phyloP scores from a whole-genome alignment of 2,113 vertebrate genomes.

The Hemichromis elongatus region DNA sequence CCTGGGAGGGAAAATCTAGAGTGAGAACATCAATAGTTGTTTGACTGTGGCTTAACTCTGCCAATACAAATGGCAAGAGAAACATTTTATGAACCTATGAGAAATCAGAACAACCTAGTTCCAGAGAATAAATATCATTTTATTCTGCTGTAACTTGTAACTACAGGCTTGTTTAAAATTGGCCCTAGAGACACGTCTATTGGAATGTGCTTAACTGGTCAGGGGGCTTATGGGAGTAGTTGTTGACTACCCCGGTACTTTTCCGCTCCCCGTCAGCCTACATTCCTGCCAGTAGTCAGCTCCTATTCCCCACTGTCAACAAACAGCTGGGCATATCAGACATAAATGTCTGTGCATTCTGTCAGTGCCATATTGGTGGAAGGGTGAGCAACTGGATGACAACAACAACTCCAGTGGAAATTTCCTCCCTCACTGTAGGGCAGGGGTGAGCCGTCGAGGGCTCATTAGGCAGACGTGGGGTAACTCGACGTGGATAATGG shows the following conservation, averaged over 20 bases:
- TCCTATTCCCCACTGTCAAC: constrained; percentile 41
- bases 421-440: constrained; percentile 19
- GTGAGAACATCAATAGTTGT: background rate
- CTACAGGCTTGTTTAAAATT: background rate
- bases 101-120: background rate
- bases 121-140: background rate
- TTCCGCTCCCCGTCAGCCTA: constrained; percentile 37
- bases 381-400: background rate
- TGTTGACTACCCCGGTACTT: constrained; percentile 29
- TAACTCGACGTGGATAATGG: background rate
- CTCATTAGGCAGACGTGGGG: background rate
- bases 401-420: constrained; percentile 54
- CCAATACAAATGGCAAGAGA: background rate
- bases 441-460: background rate
- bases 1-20: background rate
- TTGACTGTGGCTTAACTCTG: background rate
- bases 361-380: background rate
- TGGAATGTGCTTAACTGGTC: background rate
- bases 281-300: constrained; percentile 37
- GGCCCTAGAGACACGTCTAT: background rate
- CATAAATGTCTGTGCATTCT: background rate
- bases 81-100: background rate
- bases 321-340: constrained; percentile 13
- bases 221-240: background rate
- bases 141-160: background rate